Evolutionary conservation across 2,797 vertebrate species (phyloP).

Genomic region (Toxotes lorentzi): DNA sequence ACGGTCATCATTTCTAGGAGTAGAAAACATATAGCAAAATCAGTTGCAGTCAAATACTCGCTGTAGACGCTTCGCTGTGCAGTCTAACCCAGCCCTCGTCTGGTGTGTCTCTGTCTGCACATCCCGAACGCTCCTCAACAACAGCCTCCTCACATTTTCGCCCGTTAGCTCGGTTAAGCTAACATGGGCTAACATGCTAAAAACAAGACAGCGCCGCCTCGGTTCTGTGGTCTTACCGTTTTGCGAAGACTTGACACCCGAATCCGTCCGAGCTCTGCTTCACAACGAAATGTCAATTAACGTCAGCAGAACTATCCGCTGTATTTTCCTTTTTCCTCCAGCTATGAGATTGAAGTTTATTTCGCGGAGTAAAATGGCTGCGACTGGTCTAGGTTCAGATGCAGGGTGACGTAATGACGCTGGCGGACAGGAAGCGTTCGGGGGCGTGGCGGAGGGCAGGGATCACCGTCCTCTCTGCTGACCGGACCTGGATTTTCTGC

Average conservation of each 20-base stretch:
- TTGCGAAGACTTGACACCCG: slow-evolving; percentile 9
- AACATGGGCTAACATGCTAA: slow-evolving; percentile 77
- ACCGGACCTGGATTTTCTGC: not conserved
- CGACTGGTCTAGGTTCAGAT: slow-evolving; percentile 75
- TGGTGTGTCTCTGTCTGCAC: slow-evolving; percentile 37
- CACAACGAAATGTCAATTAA: slow-evolving; percentile 31
- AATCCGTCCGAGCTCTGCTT: slow-evolving; percentile 30
- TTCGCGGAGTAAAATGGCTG: slow-evolving; percentile 88
- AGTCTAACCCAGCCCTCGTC: not conserved
- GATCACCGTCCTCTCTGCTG: not conserved
- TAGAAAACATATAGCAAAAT: fast-evolving
- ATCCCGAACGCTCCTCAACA: slow-evolving; percentile 51
- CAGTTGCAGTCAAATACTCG: not conserved
- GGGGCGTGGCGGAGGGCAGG: slow-evolving; percentile 25
- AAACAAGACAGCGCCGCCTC: slow-evolving; percentile 73
- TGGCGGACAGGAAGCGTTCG: slow-evolving; percentile 22
- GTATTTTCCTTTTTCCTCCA: slow-evolving; percentile 49
- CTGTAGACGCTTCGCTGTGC: not conserved
- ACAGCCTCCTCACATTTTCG: slow-evolving; percentile 64
- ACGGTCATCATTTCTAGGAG: no score
- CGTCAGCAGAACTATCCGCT: slow-evolving; percentile 1
- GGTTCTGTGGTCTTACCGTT: slow-evolving; percentile 67
- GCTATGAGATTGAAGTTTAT: slow-evolving; percentile 83
- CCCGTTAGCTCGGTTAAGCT: slow-evolving; percentile 60
- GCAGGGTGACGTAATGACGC: slow-evolving; percentile 83